Base-by-base conservation (phyloP, 2,113 vertebrate genomes). In the Bambusicola thoracicus region DNA sequence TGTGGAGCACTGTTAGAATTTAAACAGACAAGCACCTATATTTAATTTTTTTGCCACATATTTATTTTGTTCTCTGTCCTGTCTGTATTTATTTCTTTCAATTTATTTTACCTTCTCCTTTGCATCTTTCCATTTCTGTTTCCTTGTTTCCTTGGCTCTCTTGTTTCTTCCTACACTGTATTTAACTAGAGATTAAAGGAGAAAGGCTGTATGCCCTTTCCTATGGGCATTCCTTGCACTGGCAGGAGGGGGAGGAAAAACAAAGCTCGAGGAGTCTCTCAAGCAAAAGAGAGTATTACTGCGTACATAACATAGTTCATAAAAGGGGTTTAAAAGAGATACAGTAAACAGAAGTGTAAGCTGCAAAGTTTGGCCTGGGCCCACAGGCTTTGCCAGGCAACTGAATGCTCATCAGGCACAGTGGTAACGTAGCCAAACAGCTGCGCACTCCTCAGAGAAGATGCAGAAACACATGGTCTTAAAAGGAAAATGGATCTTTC, bases 331-430 rank as follows among this genome's bases (percentile, higher is more conserved):
- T 87, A 81, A 59, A 85, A 82, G 77, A 8, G 49, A 82, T 85
- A 66, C 63, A 82, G 32, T 69, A 85, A 96, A 85, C 66, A 89
- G 11, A 41, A 92, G 19, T 36, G 43, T 66, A 46, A 62, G 58
- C 7, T 2, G 19, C 49, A 91, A 68, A 75, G 36, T 63, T 89
- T 95, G 85, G 67, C 81, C 38, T 82, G 0, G 0, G 34, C 38
- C 46, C 87, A 96, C 68, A 74, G 0, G 49, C 19, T 77, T 46
- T 92, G 70, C 59, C 87, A 85, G 61, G 51, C 68, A 78, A 68
- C 16, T 81, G 82, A 90, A 91, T 68, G 56, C 36, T 90, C 79
- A 90, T 89, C 46, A 88, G 58, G n/a, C 67, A 85, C 73, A 83
- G 74, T 8, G 32, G 24, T 68, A 91, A 81, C 27, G 13, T 29